Base-by-base conservation (phyloP, 2,113 vertebrate genomes). In the Lethenteron reissneri region DNA sequence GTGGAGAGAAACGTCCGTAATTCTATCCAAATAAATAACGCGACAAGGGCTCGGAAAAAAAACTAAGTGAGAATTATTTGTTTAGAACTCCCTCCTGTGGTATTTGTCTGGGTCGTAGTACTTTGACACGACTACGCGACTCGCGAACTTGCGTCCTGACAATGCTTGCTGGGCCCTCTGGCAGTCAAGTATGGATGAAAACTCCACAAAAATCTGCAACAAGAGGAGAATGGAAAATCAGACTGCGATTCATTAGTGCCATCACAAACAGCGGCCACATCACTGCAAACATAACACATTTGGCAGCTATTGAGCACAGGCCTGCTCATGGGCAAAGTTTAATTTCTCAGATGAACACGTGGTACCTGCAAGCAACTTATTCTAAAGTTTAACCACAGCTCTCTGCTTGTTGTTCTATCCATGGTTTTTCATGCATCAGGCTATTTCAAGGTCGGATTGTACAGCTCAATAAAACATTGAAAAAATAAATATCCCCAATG, bases 91-190 rank as follows among this genome's bases (percentile, higher is more conserved):
- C 13, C 19, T 41, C 56, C 57, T 12, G 79, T 92, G 88, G 76
- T 92, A 92, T 21, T 86, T 88, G 70, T 92, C 89, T 68, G 89
- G 89, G 81, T 92, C 89, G 80, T 86, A 91, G 82, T 92, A 92
- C 76, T 92, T 92, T 75, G 88, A 90, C 80, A 92, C 89, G 74
- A 91, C 89, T 80, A 92, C 88, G 77, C 88, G 82, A 82, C 91
- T 92, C 76, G 89, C 89, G 78, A 91, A 92, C 81, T 91, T 92
- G 78, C 88, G 84, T 70, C 89, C 89, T 0, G 89, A 89, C 75
- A 92, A 81, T 71, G 86, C 86, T 80, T 92, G 88, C 89, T 91
- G 89, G 80, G 89, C 89, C 80, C 91, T 92, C 85, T 90, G 88
- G 82, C 88, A 89, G 82, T 92, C 87, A 70, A 87, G 89, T 74